Evolutionary conservation across 2,797 vertebrate species (phyloP).

Genomic region (Diceros bicornis): DNA sequence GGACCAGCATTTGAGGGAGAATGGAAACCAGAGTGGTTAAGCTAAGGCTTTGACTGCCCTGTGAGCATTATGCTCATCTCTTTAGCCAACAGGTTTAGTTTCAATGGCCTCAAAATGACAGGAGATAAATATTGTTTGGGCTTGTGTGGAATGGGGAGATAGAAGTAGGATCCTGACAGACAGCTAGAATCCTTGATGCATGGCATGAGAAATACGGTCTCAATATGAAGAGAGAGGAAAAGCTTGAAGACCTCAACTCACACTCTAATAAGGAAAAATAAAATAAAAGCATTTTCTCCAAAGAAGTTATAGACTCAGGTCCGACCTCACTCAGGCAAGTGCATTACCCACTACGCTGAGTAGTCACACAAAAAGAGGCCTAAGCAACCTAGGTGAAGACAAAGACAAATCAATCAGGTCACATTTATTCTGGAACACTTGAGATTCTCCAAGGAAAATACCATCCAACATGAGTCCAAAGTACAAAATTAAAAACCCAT

Average conservation of each 20-base stretch:
- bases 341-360: background rate
- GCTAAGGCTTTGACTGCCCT: background rate
- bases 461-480: background rate
- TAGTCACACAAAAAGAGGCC: background rate
- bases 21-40: background rate
- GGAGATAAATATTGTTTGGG: background rate
- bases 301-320: background rate
- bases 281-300: background rate
- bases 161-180: background rate
- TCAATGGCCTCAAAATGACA: constrained; percentile 28
- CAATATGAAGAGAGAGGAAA: background rate
- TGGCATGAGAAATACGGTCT: background rate
- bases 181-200: background rate
- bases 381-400: background rate
- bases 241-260: background rate
- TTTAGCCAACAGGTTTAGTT: background rate
- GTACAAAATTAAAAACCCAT: background rate
- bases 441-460: background rate
- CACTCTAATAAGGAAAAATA: background rate
- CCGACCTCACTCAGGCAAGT: background rate
- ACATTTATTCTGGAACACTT: background rate
- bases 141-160: background rate
- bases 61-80: background rate
- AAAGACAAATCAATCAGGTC: background rate
- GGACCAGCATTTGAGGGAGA: background rate